Conservation (phyloP, 2,113 vertebrate genomes). For the Tenrec ecaudatus region DNA sequence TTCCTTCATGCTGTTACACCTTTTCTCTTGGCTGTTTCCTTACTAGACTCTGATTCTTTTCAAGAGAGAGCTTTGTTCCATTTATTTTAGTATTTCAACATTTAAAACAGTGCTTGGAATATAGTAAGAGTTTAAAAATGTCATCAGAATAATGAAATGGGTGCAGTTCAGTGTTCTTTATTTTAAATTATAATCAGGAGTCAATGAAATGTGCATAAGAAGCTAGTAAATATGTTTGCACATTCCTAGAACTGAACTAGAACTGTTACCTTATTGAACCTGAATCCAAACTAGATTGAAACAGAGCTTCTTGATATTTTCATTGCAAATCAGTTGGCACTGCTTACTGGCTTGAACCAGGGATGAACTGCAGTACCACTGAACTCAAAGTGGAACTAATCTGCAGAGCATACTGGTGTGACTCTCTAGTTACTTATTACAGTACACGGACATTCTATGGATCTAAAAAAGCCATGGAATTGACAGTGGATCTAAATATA, state of each 20-base stretch:
- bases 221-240: conserved; percentile 56
- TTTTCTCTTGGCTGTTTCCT: conserved; percentile 4
- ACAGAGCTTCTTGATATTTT: conserved; percentile 69
- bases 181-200: conserved; percentile 67
- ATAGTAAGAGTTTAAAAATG: conserved; percentile 47
- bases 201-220: conserved; percentile 59
- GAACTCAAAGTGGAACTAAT: conserved; percentile 52
- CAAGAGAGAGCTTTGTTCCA: conserved; percentile 6
- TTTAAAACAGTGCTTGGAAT: conserved; percentile 8
- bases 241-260: conserved; percentile 58
- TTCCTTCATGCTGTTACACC: neutral
- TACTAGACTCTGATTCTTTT: conserved; percentile 2
- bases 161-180: conserved; percentile 46
- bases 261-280: conserved; percentile 67
- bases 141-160: conserved; percentile 28
- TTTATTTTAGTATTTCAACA: conserved; percentile 28
- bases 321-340: conserved; percentile 61
- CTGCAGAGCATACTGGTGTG: conserved; percentile 31
- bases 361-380: conserved; percentile 37
- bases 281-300: conserved; percentile 65
- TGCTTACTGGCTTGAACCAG: conserved; percentile 68
- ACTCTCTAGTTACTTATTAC: conserved; percentile 55
- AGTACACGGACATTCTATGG: conserved; percentile 30
- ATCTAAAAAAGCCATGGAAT: conserved; percentile 56
- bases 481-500: conserved; percentile 49